Evolutionary conservation across 2,797 vertebrate genomes (phyloP).

Genomic region (Pseudomugil gertrudae): DNA sequence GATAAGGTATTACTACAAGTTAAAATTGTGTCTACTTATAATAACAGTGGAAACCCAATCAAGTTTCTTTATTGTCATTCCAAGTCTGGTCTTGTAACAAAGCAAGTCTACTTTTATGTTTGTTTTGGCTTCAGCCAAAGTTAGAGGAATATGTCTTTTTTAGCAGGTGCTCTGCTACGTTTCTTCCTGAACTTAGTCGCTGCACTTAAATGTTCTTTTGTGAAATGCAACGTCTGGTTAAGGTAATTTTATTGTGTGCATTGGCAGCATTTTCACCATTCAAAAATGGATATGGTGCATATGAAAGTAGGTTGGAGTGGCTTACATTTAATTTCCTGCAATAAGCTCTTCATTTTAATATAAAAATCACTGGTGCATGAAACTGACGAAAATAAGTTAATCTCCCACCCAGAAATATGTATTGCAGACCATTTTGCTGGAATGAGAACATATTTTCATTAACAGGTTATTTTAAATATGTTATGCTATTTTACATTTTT

Average conservation of each 20-base stretch:
- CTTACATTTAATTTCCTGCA: slow-evolving; percentile 33
- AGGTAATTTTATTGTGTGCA: slow-evolving; percentile 32
- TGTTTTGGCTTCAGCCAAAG: not conserved
- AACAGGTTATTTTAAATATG: slow-evolving; percentile 47
- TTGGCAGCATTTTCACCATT: slow-evolving; percentile 27
- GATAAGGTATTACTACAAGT: not conserved
- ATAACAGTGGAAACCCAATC: not conserved
- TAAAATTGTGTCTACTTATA: not conserved
- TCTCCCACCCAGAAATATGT: slow-evolving; percentile 15
- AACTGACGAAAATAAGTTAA: slow-evolving; percentile 24
- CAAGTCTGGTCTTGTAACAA: not conserved
- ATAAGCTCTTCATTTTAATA: slow-evolving; percentile 32
- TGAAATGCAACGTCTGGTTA: slow-evolving; percentile 11
- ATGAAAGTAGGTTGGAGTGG: slow-evolving; percentile 18
- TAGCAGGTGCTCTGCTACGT: not conserved
- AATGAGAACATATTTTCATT: slow-evolving; percentile 38
- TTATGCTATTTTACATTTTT: slow-evolving; percentile 12
- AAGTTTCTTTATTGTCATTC: not conserved
- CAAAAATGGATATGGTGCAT: slow-evolving; percentile 11
- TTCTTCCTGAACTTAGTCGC: not conserved
- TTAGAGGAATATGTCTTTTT: not conserved
- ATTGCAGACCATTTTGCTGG: slow-evolving; percentile 3
- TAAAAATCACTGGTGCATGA: slow-evolving; percentile 16
- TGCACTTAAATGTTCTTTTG: slow-evolving; percentile 13
- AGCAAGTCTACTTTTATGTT: not conserved